Evolutionary conservation across 2,797 vertebrate genomes (phyloP).

Genomic region (Propithecus perrieri): DNA sequence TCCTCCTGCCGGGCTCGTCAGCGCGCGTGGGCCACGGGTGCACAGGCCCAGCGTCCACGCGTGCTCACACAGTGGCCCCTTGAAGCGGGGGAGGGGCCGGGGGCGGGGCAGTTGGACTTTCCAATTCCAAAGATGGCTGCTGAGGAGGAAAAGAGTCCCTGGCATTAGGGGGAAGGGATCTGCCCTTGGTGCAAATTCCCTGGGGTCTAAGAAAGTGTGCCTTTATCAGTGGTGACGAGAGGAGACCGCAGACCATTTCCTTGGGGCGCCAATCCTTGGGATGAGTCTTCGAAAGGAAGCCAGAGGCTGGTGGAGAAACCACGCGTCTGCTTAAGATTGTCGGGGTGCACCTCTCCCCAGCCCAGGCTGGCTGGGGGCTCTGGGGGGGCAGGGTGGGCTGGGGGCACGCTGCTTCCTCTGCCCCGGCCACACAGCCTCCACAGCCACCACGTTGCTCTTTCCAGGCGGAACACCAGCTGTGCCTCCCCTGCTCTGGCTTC

Average conservation of each 20-base stretch:
- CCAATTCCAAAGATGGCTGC: neutral
- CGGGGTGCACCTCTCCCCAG: neutral
- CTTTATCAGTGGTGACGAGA: neutral
- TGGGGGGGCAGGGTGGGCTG: neutral
- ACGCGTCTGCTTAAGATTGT: neutral
- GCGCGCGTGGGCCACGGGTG: neutral
- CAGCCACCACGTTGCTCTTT: neutral
- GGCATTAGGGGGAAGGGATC: neutral
- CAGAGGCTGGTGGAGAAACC: neutral
- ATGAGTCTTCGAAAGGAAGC: neutral
- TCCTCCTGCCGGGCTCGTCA: neutral
- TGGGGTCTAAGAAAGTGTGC: neutral
- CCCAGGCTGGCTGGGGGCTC: neutral
- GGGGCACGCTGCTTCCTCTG: neutral
- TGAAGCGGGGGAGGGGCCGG: fast-evolving
- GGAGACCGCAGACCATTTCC: neutral
- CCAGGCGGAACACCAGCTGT: neutral
- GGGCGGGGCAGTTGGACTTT: neutral
- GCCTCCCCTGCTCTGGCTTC: neutral
- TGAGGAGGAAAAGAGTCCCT: neutral
- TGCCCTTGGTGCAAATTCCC: neutral
- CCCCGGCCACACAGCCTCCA: neutral
- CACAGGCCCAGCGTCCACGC: fast-evolving
- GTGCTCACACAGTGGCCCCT: neutral
- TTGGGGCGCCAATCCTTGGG: neutral